Evolutionary conservation across 1,140 invertebrate species (phyloP).

Genomic region (Pentalonia nigronervosa): DNA sequence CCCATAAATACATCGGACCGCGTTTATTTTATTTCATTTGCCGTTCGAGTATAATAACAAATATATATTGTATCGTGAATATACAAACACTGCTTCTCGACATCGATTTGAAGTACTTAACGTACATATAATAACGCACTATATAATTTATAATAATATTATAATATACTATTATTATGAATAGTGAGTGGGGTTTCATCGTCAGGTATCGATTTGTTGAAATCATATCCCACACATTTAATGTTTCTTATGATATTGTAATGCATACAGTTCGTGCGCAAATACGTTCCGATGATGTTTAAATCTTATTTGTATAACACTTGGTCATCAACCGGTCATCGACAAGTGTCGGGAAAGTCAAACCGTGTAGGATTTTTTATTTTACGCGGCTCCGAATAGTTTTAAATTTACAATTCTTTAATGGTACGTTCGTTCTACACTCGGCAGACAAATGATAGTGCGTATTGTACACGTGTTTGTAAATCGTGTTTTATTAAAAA

Average conservation of each 20-base stretch:
- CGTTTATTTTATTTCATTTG: neutral
- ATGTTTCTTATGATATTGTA: neutral
- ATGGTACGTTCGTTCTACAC: neutral
- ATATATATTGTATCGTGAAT: neutral
- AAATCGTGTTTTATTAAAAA: neutral
- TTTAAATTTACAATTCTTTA: neutral
- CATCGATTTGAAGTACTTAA: conserved; percentile 5
- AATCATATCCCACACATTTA: conserved; percentile 25
- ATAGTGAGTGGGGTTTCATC: neutral
- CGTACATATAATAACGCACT: neutral
- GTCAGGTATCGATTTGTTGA: conserved; percentile 26
- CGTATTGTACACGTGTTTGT: neutral
- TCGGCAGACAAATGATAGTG: neutral
- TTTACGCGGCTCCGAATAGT: neutral
- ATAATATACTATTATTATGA: neutral
- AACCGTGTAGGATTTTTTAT: neutral
- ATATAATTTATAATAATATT: neutral
- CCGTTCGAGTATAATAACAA: neutral
- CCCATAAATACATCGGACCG: neutral
- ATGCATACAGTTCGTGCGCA: neutral
- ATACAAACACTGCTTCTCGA: neutral
- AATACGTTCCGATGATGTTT: neutral
- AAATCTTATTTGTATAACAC: neutral
- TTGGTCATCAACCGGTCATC: neutral
- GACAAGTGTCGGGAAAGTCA: neutral